These are phyloP conservation scores for Corbicula japonica DNA, from an alignment of 2,888 invertebrate species.

Conservation along the genomic window DNA sequence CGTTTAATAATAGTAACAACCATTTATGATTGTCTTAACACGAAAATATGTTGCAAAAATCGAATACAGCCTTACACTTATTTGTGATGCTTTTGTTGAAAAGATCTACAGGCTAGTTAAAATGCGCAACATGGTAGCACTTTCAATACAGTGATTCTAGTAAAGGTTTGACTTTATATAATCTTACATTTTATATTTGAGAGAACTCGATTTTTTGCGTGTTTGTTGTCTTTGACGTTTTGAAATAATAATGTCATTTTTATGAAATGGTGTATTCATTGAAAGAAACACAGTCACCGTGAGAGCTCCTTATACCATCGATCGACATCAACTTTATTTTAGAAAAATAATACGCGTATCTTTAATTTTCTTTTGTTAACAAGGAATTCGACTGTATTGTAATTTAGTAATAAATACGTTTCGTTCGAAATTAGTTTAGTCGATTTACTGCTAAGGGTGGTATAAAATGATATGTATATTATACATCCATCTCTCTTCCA, in stretches of 20 bases:
- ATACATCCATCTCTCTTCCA: constrained; percentile 31
- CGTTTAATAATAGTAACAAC: too few relatives aligned
- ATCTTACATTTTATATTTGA: too few relatives aligned
- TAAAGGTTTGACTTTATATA: too few relatives aligned
- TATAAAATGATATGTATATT: constrained; percentile 69
- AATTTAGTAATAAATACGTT: constrained; percentile 64
- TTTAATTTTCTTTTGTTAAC: constrained; percentile 46
- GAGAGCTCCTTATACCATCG: constrained; percentile 18
- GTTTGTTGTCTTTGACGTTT: constrained; percentile 13
- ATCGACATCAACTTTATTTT: constrained; percentile 49
- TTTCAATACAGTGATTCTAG: too few relatives aligned
- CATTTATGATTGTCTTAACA: too few relatives aligned
- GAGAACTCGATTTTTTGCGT: too few relatives aligned
- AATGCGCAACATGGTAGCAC: too few relatives aligned
- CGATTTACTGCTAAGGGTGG: constrained; percentile 50
- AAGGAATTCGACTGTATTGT: constrained; percentile 60
- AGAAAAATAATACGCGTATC: constrained; percentile 51
- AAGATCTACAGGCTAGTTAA: too few relatives aligned
- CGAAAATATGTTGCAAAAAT: too few relatives aligned
- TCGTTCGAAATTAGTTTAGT: constrained; percentile 60
- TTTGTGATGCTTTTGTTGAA: too few relatives aligned
- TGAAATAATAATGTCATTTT: constrained; percentile 33
- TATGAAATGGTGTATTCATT: constrained; percentile 23
- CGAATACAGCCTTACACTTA: too few relatives aligned
- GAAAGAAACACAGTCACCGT: constrained; percentile 41